Percentiles rank a stretch among this genome's conserved stretches.
Evolutionary conservation across 2,797 vertebrate species (phyloP).

Genomic region (Mus minutoides): DNA sequence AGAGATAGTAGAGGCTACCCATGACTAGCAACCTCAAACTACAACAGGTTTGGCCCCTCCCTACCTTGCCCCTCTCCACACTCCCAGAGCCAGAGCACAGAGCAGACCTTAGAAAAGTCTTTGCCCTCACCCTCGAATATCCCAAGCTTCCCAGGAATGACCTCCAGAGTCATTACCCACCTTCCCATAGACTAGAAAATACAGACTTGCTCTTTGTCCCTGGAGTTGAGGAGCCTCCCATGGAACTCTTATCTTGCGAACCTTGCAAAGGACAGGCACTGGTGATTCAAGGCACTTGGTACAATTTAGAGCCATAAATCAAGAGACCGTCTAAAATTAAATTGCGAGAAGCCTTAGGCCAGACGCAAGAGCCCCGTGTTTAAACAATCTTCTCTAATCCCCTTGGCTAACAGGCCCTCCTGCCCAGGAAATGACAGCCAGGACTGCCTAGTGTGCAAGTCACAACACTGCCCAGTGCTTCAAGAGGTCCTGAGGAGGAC

Average conservation of each 20-base stretch:
- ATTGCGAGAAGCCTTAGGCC: constrained; percentile 65
- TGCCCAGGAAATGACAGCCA: constrained; percentile 21
- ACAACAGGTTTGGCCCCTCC: background rate
- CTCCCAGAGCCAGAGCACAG: background rate
- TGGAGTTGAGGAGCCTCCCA: background rate
- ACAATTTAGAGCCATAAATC: constrained; percentile 70
- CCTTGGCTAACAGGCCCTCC: constrained; percentile 56
- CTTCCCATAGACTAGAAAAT: background rate
- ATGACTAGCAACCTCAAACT: background rate
- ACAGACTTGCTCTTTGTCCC: background rate
- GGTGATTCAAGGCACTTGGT: constrained; percentile 45
- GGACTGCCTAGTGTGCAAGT: constrained; percentile 35
- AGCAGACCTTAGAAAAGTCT: background rate
- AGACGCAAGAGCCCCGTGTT: constrained; percentile 65
- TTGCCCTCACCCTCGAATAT: background rate
- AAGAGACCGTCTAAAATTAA: constrained; percentile 67
- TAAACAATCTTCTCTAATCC: constrained; percentile 73
- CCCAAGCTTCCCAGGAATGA: background rate
- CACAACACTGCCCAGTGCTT: constrained; percentile 43
- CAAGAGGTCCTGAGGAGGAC: background rate
- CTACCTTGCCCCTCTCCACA: background rate
- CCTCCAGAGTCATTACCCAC: background rate
- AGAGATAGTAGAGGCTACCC: background rate
- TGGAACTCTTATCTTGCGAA: constrained; percentile 57
- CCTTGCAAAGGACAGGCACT: background rate